Evolutionary conservation across 2,113 vertebrate species (phyloP).

Genomic region (Meles meles): DNA sequence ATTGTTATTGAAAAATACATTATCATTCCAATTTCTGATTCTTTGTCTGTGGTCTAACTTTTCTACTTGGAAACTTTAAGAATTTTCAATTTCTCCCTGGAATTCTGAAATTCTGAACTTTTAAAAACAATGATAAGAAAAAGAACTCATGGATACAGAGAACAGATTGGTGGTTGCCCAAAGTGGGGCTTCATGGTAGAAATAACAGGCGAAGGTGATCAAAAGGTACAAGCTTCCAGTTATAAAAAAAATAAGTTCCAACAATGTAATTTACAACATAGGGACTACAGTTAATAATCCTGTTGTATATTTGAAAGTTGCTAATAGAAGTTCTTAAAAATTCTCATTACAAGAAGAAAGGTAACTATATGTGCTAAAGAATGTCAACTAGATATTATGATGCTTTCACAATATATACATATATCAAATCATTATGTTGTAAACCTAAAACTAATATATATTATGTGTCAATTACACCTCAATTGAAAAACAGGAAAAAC

Average conservation of each 20-base stretch:
- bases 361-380: not conserved
- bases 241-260: not conserved
- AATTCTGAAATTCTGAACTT: not conserved
- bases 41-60: not conserved
- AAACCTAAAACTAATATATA: not conserved
- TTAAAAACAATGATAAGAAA: not conserved
- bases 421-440: not conserved
- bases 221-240: not conserved
- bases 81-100: not conserved
- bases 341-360: not conserved
- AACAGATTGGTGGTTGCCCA: not conserved
- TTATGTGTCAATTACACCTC: not conserved
- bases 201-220: not conserved
- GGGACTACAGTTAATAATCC: not conserved
- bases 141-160: not conserved
- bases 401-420: not conserved
- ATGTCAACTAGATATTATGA: not conserved
- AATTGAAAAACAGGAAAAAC: not conserved
- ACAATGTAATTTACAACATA: not conserved
- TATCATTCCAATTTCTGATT: not conserved
- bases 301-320: not conserved
- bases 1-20: not conserved
- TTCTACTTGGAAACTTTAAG: not conserved
- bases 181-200: not conserved
- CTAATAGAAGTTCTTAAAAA: not conserved